phyloP scores from a whole-genome alignment of 2,113 vertebrate genomes.

The Athene cunicularia region DNA sequence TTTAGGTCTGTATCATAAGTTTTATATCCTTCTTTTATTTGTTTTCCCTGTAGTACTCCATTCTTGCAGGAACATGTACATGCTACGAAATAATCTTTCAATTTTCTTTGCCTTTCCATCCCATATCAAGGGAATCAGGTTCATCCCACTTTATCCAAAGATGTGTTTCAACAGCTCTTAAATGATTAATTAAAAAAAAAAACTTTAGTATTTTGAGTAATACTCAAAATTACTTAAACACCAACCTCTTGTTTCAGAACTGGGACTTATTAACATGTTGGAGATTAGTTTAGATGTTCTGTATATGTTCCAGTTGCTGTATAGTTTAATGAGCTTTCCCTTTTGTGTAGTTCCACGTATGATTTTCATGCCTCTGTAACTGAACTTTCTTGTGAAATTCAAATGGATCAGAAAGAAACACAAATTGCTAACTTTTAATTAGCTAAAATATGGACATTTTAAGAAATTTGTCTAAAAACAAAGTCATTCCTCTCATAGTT shows the following conservation, averaged over 20 bases:
- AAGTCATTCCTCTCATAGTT: not conserved
- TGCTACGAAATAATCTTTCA: not conserved
- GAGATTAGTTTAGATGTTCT: not conserved
- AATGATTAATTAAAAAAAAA: not conserved
- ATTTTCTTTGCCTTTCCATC: not conserved
- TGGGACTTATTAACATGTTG: not conserved
- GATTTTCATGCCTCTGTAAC: not conserved
- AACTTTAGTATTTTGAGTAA: not conserved
- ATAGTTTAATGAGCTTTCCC: not conserved
- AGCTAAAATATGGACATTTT: not conserved
- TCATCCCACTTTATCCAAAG: not conserved
- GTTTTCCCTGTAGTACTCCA: not conserved
- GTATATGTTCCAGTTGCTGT: not conserved
- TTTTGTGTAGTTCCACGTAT: not conserved
- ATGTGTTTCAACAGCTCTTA: not conserved
- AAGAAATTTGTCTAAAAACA: not conserved
- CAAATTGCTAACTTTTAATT: not conserved
- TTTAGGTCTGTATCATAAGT: not conserved
- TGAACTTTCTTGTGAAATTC: not conserved
- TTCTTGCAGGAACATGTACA: not conserved
- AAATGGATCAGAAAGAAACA: not conserved
- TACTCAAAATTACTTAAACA: not conserved
- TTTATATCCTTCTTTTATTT: not conserved
- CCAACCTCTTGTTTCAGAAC: not conserved
- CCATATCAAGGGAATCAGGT: not conserved